Evolutionary conservation across 2,888 invertebrate genomes (phyloP).

Genomic region (Drosophila siamana): DNA sequence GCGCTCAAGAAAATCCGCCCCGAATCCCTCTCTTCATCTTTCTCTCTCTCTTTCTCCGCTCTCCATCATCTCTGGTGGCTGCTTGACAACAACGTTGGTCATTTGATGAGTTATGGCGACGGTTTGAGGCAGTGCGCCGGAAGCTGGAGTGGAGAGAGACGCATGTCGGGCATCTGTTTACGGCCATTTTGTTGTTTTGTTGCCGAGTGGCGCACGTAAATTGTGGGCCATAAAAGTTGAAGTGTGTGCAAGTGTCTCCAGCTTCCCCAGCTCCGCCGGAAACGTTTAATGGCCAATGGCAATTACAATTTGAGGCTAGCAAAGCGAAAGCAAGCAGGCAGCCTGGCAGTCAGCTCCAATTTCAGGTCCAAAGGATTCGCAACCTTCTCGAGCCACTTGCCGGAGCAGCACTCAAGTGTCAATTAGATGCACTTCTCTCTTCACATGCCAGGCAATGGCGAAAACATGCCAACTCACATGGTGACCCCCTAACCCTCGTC

Average conservation of each 20-base stretch:
- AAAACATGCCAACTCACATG: conserved; percentile 42
- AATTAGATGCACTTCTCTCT: conserved; percentile 75
- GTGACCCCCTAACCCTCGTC: not conserved
- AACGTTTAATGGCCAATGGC: conserved; percentile 64
- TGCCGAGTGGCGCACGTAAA: conserved; percentile 66
- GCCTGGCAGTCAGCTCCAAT: conserved; percentile 13
- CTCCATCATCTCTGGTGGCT: conserved; percentile 1
- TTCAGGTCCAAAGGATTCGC: conserved; percentile 46
- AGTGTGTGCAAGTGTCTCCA: conserved; percentile 57
- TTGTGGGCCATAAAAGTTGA: conserved; percentile 69
- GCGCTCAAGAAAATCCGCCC: conserved; percentile 27
- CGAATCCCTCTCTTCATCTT: too few relatives aligned
- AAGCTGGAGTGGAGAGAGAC: too few relatives aligned
- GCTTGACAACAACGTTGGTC: conserved; percentile 55
- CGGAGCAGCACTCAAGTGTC: conserved; percentile 71
- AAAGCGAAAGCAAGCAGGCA: conserved; percentile 34
- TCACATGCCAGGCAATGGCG: conserved; percentile 31
- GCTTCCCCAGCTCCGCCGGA: conserved; percentile 24
- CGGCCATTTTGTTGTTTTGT: conserved; percentile 70
- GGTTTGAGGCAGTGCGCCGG: conserved; percentile 7
- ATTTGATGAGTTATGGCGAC: conserved; percentile 65
- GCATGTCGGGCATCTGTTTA: conserved; percentile 66
- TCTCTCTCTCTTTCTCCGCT: not conserved
- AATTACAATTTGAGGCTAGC: conserved; percentile 61
- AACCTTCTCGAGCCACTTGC: conserved; percentile 62